Evolutionary conservation across 2,797 vertebrate species (phyloP).

Genomic region (Clarias pachynema): DNA sequence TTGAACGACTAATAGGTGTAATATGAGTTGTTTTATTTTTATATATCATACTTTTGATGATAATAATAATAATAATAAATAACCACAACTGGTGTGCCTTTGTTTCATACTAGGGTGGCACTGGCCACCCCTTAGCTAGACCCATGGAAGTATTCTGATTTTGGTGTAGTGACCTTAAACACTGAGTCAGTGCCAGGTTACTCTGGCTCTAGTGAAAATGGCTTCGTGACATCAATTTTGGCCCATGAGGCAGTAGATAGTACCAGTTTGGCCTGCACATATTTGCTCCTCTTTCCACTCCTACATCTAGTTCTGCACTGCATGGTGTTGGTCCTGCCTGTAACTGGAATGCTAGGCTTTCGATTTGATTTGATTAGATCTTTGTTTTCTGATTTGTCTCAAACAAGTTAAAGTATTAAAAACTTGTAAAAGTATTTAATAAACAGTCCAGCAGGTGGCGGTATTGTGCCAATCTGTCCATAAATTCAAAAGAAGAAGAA

Average conservation of each 20-base stretch:
- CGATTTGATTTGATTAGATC: no score
- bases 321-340: neutral
- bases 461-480: no score
- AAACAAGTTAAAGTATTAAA: no score
- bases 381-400: no score
- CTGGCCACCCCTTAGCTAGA: neutral
- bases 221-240: neutral
- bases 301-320: neutral
- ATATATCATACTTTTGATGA: neutral
- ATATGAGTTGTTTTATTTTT: no score
- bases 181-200: neutral
- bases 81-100: no score
- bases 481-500: no score
- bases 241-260: neutral
- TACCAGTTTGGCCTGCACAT: neutral
- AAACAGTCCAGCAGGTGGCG: no score
- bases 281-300: neutral
- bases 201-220: neutral
- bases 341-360: neutral
- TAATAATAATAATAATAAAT: neutral
- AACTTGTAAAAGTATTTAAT: no score
- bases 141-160: neutral
- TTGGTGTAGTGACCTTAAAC: neutral
- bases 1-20: no score
- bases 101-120: neutral